These are phyloP conservation scores for Danio rerio DNA, from an alignment of 2,113 vertebrate species.

Conservation along the genomic window GRCz12tu NC_133184.1:24580001-24580500, in stretches of 20 bases:
- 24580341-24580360: slow-evolving; percentile 60
- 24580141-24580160: neutral
- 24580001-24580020: too few relatives aligned
- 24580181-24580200: neutral
- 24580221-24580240: neutral
- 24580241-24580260: neutral
- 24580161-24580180: neutral
- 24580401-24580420: slow-evolving; percentile 91
- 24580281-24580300: neutral
- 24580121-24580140: neutral
- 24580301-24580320: neutral
- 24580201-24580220: neutral
- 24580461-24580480: slow-evolving; percentile 87
- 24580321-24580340: neutral
- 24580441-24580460: slow-evolving; percentile 84
- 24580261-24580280: neutral
- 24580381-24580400: slow-evolving; percentile 84
- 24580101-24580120: neutral
- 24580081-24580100: too few relatives aligned
- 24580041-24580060: too few relatives aligned
- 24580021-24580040: too few relatives aligned
- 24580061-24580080: too few relatives aligned
- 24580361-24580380: slow-evolving; percentile 94
- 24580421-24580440: slow-evolving; percentile 86
- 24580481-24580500: slow-evolving; percentile 72